These are phyloP conservation scores for Crax fasciolata DNA, from an alignment of 2,797 vertebrate genomes.

Conservation along the genomic window DNA sequence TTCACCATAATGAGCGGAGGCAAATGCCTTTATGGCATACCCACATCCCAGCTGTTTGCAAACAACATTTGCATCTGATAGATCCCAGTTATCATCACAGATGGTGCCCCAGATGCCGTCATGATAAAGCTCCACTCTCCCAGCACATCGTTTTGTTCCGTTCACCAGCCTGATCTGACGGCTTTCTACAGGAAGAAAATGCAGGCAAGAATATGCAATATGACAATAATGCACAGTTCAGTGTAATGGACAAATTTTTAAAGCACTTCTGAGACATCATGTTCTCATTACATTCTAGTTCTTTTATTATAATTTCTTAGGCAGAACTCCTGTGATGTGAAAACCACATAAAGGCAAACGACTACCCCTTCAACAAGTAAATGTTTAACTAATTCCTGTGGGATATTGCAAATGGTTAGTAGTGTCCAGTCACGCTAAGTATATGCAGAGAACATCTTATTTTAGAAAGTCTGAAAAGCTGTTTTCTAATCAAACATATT, in stretches of 20 bases:
- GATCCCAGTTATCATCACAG: constrained; percentile 78
- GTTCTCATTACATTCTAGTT: background rate
- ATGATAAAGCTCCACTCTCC: constrained; percentile 76
- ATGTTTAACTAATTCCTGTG: background rate
- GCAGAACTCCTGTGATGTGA: background rate
- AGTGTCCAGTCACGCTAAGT: background rate
- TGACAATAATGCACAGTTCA: background rate
- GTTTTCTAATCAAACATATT: background rate
- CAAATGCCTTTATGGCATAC: constrained; percentile 15
- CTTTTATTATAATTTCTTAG: background rate
- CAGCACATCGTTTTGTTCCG: constrained; percentile 60
- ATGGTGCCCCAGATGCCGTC: constrained; percentile 75
- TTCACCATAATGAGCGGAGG: constrained; percentile 38
- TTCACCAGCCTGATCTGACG: constrained; percentile 65
- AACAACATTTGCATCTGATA: constrained; percentile 64
- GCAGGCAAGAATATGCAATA: background rate
- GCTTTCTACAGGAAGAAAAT: constrained; percentile 52
- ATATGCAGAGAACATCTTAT: background rate
- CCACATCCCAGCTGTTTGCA: constrained; percentile 80
- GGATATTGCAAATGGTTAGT: background rate
- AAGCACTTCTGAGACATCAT: background rate
- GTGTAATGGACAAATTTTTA: background rate
- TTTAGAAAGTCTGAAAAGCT: background rate
- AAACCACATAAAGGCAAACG: background rate
- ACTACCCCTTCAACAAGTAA: background rate